A percentile compares a stretch with the other conserved stretches of the same genome.
Evolutionary conservation across 2,113 vertebrate genomes (phyloP).

Genomic region (Prolemur simus): DNA sequence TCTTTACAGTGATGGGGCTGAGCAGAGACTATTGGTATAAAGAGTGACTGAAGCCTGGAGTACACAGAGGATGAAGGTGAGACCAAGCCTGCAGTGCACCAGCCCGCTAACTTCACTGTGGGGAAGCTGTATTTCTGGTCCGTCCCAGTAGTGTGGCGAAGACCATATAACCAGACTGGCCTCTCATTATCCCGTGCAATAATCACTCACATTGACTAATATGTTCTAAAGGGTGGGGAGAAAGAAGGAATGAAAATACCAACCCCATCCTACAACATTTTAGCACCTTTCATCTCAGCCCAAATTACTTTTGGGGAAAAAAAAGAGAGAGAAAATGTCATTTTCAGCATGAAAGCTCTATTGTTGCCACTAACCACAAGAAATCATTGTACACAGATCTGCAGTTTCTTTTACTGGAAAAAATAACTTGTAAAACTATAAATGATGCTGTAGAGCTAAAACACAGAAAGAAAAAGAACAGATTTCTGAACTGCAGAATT

Average conservation of each 20-base stretch:
- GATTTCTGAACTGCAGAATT: not conserved
- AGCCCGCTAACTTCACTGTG: not conserved
- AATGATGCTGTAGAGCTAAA: not conserved
- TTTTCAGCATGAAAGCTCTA: conserved; percentile 41
- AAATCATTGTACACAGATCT: conserved; percentile 3
- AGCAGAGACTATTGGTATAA: not conserved
- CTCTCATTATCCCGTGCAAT: not conserved
- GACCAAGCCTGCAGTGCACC: not conserved
- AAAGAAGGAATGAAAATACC: not conserved
- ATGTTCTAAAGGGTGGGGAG: not conserved
- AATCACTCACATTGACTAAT: not conserved
- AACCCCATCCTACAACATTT: not conserved
- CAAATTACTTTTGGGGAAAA: not conserved
- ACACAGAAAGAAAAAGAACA: not conserved
- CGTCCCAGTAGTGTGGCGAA: not conserved
- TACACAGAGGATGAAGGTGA: accelerated
- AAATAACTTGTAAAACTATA: conserved; percentile 2
- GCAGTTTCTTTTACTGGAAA: conserved; percentile 25
- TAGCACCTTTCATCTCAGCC: not conserved
- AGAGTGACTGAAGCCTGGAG: not conserved
- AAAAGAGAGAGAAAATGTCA: not conserved
- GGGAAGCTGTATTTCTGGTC: not conserved
- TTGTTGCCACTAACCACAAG: not conserved
- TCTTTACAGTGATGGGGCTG: not conserved
- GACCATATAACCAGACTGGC: not conserved